A percentile compares a stretch with the other conserved stretches of the same genome.
Conservation (phyloP, 2,888 invertebrate genomes). For the Isoperla grammatica region DNA sequence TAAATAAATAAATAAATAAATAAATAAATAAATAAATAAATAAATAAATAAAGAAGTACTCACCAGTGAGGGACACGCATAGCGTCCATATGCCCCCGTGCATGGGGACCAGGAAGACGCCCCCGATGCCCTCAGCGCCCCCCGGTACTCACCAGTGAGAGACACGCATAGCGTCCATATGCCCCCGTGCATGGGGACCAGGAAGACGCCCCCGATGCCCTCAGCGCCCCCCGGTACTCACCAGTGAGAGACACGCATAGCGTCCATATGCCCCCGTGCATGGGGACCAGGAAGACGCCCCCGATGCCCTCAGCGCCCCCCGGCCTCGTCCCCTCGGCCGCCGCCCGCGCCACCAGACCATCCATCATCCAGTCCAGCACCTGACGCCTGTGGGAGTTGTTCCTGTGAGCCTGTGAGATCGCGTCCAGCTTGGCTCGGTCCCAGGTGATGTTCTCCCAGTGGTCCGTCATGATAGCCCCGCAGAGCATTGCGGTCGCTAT, state of each 20-base stretch:
- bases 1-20: no score
- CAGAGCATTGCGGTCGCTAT: slow-evolving; percentile 76
- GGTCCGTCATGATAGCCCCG: slow-evolving; percentile 82
- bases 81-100: no score
- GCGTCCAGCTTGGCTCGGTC: slow-evolving; percentile 56
- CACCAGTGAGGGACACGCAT: no score
- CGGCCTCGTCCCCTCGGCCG: slow-evolving; percentile 40
- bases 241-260: slow-evolving; percentile 77
- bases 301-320: slow-evolving; percentile 1
- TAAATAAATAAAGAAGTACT: no score
- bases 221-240: slow-evolving; percentile 40
- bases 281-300: slow-evolving; percentile 65
- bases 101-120: slow-evolving; percentile 71
- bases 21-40: no score
- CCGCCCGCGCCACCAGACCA: slow-evolving; percentile 63
- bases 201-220: slow-evolving; percentile 46
- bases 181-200: slow-evolving; percentile 85
- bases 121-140: not conserved
- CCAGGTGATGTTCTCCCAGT: slow-evolving; percentile 87
- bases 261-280: slow-evolving; percentile 89
- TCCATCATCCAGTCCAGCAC: slow-evolving; percentile 64
- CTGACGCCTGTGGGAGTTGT: slow-evolving; percentile 5
- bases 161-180: slow-evolving; percentile 86
- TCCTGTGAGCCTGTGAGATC: slow-evolving; percentile 41
- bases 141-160: slow-evolving; percentile 58